A percentile compares a stretch with the other conserved stretches of the same genome.
phyloP scores from a whole-genome alignment of 35 echinoderm and acorn worm genomes.

The Stichopus chloronotus region DNA sequence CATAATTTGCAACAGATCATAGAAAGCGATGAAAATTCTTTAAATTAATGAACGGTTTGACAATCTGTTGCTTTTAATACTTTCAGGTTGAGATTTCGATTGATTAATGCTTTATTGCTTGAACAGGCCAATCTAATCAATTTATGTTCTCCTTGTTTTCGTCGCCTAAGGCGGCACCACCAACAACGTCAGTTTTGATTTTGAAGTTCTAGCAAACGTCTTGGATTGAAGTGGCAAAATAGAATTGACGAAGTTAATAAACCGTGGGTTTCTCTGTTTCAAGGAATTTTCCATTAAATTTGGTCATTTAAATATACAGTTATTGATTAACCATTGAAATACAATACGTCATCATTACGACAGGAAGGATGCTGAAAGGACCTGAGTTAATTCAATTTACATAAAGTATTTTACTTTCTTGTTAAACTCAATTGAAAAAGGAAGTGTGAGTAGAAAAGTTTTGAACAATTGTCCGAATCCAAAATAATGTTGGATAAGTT shows the following conservation, averaged over 20 bases:
- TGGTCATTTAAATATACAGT: slow-evolving; percentile 7
- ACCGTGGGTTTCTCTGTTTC: background rate
- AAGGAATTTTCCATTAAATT: slow-evolving; percentile 15
- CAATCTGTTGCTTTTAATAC: background rate
- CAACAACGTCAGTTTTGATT: background rate
- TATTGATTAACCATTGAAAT: slow-evolving; percentile 16
- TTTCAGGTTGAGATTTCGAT: background rate
- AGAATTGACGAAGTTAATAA: background rate
- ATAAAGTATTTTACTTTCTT: background rate
- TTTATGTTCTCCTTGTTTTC: slow-evolving; percentile 3
- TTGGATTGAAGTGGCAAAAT: background rate
- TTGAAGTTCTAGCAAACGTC: background rate
- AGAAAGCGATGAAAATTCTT: background rate
- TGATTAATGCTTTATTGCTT: background rate
- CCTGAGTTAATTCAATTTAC: background rate
- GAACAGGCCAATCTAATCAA: background rate
- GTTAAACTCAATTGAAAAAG: background rate
- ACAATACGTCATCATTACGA: background rate
- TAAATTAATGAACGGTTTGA: background rate
- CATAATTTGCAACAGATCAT: background rate
- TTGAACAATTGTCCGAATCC: no score
- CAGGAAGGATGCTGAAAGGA: slow-evolving; percentile 3
- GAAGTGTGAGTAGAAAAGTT: background rate
- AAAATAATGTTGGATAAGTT: no score
- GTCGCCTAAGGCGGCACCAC: slow-evolving; percentile 2